phyloP scores from a whole-genome alignment of 2,888 invertebrate genomes.

The Laspeyria flexula region DNA sequence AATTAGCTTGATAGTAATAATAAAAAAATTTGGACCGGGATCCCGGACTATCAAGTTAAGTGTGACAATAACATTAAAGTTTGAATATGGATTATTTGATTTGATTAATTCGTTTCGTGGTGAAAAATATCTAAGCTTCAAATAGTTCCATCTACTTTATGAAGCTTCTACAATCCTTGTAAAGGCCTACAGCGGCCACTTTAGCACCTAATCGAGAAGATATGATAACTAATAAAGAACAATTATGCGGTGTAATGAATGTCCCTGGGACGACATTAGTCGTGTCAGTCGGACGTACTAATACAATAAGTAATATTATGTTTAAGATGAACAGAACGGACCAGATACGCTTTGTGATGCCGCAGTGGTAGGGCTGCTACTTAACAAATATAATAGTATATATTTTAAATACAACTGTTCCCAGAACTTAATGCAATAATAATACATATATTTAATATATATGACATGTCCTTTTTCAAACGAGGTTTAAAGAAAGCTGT shows the following conservation, averaged over 20 bases:
- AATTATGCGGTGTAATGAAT: constrained; percentile 54
- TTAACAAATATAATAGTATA: background rate
- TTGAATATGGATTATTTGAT: too few species aligned
- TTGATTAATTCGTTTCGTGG: too few species aligned
- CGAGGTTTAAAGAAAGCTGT: too few species aligned
- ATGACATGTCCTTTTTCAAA: too few species aligned
- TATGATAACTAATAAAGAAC: constrained; percentile 41
- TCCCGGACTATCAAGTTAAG: too few species aligned
- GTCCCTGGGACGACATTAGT: constrained; percentile 56
- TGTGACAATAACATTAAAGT: too few species aligned
- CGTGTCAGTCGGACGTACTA: constrained; percentile 46
- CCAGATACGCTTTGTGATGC: constrained; percentile 44
- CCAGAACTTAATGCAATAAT: too few species aligned
- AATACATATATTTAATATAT: too few species aligned
- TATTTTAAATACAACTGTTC: background rate
- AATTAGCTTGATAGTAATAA: too few species aligned
- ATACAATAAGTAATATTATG: constrained; percentile 47
- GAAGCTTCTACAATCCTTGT: background rate
- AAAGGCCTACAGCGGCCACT: constrained; percentile 3
- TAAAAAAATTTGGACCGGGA: too few species aligned
- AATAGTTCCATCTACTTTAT: too few species aligned
- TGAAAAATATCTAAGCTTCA: too few species aligned
- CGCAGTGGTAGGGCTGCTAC: constrained; percentile 37
- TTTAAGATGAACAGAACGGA: constrained; percentile 41
- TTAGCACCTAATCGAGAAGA: constrained; percentile 42